Evolutionary conservation across 2,797 vertebrate species (phyloP), one percentile per base, ranked within the genome.

Genomic region (Intellagama lesueurii): DNA sequence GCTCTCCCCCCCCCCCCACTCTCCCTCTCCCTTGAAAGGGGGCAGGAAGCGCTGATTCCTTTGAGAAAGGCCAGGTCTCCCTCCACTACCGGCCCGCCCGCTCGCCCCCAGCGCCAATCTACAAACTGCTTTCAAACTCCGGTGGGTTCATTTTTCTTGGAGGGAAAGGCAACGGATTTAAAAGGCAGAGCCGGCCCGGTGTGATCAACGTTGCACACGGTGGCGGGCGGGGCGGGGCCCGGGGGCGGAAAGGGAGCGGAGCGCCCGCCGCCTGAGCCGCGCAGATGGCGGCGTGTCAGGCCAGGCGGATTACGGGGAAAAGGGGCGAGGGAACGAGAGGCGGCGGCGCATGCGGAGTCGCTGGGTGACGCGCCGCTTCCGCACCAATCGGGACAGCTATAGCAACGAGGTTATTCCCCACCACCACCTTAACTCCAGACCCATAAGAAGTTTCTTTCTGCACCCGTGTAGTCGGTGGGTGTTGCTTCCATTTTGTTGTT

Each of bases 61-160:
- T 32, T 26, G 81, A 40, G 8, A 69, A 66, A 88, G 14, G 40
- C 81, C 88, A 89, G 52, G 14, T 4, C 5, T 30, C 26, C n/a
- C 24, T n/a, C 40, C 8, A 9, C 69, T 8, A 19, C 24, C 30
- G 7, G 26, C 68, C 28, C 4, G n/a, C 40, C 35, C 52, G 8
- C 52, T 3, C 52, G 8, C 52, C 52, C 12, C 52, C 52, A 56
- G 52, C 52, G 52, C 52, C 8, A 56, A 56, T 14, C 14, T 66
- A 81, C 88, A 91, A 87, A 88, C 92, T 56, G 52, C 52, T 93
- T 91, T 49, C 6, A 87, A 68, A 80, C 88, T 89, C 89, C 86
- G 68, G 84, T 40, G 26, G 69, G 60, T 69, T 86, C 68, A 49
- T 86, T 82, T 82, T 40, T 81, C 70, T 81, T 68, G 24, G 70